phyloP scores from a whole-genome alignment of 2,113 vertebrate species.

The Oplegnathus fasciatus region DNA sequence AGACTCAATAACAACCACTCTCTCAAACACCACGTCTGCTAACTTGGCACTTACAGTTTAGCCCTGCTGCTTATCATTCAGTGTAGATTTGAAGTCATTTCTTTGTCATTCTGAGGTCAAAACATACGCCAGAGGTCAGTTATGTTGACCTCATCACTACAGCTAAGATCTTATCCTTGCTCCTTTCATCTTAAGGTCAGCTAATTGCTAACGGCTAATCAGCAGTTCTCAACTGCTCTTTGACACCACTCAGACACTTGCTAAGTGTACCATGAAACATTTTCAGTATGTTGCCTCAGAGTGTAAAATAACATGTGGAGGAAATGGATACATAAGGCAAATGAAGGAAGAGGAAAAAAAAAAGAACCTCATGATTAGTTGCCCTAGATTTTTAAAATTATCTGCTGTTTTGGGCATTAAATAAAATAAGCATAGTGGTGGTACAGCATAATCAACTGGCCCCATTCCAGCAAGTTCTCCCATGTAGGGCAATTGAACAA shows the following conservation, averaged over 20 bases:
- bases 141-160: constrained; percentile 52
- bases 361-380: constrained; percentile 67
- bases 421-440: constrained; percentile 78
- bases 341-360: constrained; percentile 34
- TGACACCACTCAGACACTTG: constrained; percentile 51
- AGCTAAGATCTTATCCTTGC: constrained; percentile 42
- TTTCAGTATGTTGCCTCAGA: constrained; percentile 32
- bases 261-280: constrained; percentile 37
- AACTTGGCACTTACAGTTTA: constrained; percentile 40
- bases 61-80: constrained; percentile 54
- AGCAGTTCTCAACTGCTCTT: constrained; percentile 42
- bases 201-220: constrained; percentile 69
- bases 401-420: constrained; percentile 80
- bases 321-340: constrained; percentile 49
- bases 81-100: constrained; percentile 41
- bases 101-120: constrained; percentile 54
- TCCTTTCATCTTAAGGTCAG: constrained; percentile 61
- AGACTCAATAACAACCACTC: constrained; percentile 36
- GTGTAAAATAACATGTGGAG: constrained; percentile 21
- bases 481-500: constrained; percentile 85
- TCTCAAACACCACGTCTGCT: constrained; percentile 36
- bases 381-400: constrained; percentile 76
- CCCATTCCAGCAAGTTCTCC: constrained; percentile 72
- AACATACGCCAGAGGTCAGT: constrained; percentile 23
- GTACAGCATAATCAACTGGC: constrained; percentile 78